Base-by-base conservation (phyloP, 2,113 vertebrate genomes). In the Elanoides forficatus region DNA sequence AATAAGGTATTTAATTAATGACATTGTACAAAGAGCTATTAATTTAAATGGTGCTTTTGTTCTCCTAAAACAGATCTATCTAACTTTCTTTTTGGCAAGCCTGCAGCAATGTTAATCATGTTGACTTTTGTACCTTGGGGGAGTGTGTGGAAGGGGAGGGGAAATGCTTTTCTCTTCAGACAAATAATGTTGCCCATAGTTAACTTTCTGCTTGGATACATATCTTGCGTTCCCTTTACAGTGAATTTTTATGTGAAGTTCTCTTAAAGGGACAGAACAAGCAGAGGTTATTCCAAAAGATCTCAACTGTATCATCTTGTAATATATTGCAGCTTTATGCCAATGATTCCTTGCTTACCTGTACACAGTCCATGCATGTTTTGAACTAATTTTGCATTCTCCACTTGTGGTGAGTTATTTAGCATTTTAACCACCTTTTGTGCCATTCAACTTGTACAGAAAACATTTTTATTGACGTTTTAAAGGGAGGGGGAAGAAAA, bases 401-500 rank as follows among this genome's bases (percentile, higher is more conserved):
- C 91, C 97, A 98, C 81, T 95, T 91, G 97, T 97, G 97, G 97
- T 98, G 96, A 97, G 94, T 97, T 98, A 82, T 72, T 97, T 93
- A 96, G 94, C 97, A 96, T 88, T 90, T 95, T 93, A 90, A 97
- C 97, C 97, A 96, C 94, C 96, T 98, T 98, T 98, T 97, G 97
- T 98, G 98, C 97, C 98, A 98, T 98, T 98, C 96, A 96, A 96
- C 97, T 98, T 98, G 98, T 98, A 98, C 97, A 98, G 98, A 98
- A 98, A 98, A 98, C 94, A 94, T 96, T 98, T 98, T 98, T 98
- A 98, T 98, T 94, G 98, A 97, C 97, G 80, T 98, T 98, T 98
- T 95, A 92, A 97, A 96, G 93, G 95, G 95, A 96, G 89, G 88
- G 94, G 95, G 79, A 95, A 97, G 85, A 97, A 97, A 98, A 97